Percentiles rank a stretch among this genome's conserved stretches.
phyloP scores from a whole-genome alignment of 2,888 invertebrate species.

The Pandemis corylana region DNA sequence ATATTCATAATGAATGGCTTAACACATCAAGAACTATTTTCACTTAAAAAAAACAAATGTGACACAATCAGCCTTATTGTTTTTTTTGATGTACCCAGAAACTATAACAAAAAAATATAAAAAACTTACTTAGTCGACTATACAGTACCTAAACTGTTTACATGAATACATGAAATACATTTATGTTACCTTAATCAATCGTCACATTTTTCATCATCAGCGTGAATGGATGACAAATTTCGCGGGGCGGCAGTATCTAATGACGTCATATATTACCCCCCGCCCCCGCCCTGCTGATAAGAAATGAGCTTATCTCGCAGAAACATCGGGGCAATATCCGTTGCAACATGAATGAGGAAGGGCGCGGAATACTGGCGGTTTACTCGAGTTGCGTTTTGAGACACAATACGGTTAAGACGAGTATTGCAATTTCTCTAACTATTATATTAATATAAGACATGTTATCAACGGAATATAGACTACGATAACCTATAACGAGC shows the following conservation, averaged over 20 bases:
- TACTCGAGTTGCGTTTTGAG: neutral
- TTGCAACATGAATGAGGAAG: slow-evolving; percentile 54
- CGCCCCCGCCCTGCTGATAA: slow-evolving; percentile 58
- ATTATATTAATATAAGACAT: too few relatives aligned
- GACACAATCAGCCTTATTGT: too few relatives aligned
- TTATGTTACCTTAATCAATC: slow-evolving; percentile 22
- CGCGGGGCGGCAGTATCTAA: slow-evolving; percentile 41
- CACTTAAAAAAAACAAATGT: too few relatives aligned
- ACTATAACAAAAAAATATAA: too few relatives aligned
- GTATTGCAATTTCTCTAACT: too few relatives aligned
- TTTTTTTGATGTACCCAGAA: too few relatives aligned
- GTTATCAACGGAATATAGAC: too few relatives aligned
- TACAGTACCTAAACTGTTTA: too few relatives aligned
- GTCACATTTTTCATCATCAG: slow-evolving; percentile 19
- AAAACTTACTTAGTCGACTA: too few relatives aligned
- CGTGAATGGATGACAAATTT: slow-evolving; percentile 44
- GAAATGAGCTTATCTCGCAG: slow-evolving; percentile 69
- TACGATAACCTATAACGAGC: too few relatives aligned
- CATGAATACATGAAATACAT: neutral
- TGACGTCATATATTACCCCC: slow-evolving; percentile 61
- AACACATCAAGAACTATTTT: too few relatives aligned
- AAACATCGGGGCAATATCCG: slow-evolving; percentile 65
- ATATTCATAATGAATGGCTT: too few relatives aligned
- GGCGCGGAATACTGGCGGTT: slow-evolving; percentile 4
- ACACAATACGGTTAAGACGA: neutral